Evolutionary conservation across 2,113 vertebrate genomes (phyloP).

Genomic region (Herpetotheres cachinnans): DNA sequence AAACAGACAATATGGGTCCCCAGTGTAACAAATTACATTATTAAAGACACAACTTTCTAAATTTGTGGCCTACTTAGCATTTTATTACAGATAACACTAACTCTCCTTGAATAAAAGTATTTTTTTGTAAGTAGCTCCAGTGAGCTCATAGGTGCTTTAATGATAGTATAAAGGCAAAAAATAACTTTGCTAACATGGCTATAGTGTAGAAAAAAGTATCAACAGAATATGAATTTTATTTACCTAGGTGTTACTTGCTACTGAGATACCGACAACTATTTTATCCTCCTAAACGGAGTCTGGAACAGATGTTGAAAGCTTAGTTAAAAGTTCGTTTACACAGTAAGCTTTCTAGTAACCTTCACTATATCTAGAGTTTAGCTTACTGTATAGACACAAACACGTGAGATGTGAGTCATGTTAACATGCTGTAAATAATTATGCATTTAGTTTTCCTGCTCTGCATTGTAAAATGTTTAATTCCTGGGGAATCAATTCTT

Average conservation of each 20-base stretch:
- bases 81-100: neutral
- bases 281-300: neutral
- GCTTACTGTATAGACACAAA: neutral
- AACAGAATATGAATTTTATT: neutral
- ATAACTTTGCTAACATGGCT: neutral
- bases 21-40: constrained; percentile 69
- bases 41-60: constrained; percentile 61
- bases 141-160: neutral
- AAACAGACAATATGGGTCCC: constrained; percentile 66
- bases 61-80: constrained; percentile 46
- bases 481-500: neutral
- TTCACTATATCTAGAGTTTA: neutral
- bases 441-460: neutral
- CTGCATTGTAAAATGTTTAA: neutral
- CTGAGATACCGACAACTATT: neutral
- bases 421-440: neutral
- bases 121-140: neutral
- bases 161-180: neutral
- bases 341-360: neutral
- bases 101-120: neutral
- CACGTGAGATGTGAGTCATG: neutral
- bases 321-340: neutral
- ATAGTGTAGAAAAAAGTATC: neutral
- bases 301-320: neutral
- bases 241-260: neutral